Conservation (phyloP, 2,113 vertebrate genomes). For the Datnioides undecimradiatus region DNA sequence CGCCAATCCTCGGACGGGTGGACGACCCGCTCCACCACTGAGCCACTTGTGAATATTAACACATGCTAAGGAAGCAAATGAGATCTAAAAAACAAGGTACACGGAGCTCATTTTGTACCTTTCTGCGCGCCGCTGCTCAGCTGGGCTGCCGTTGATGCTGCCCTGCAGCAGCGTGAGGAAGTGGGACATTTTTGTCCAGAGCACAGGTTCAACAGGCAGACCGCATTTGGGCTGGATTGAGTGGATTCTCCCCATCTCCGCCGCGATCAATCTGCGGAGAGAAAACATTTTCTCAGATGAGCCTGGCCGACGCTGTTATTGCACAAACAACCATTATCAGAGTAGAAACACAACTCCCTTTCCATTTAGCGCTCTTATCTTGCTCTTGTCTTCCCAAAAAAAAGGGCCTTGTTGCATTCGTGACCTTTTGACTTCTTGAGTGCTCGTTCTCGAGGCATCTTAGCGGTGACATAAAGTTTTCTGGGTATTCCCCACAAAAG, state of each 20-base stretch:
- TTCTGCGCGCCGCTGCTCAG: slow-evolving; percentile 5
- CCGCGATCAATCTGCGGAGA: slow-evolving; percentile 80
- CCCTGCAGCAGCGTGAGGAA: slow-evolving; percentile 77
- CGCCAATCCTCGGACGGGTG: too few relatives aligned
- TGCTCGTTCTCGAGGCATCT: slow-evolving; percentile 43
- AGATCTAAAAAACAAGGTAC: background rate
- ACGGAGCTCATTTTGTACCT: slow-evolving; percentile 32
- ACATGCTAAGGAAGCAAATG: background rate
- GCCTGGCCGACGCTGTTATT: slow-evolving; percentile 53
- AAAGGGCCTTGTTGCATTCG: slow-evolving; percentile 43
- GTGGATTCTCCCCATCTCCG: slow-evolving; percentile 84
- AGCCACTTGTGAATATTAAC: too few relatives aligned
- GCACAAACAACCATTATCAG: slow-evolving; percentile 67
- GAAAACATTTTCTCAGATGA: slow-evolving; percentile 62
- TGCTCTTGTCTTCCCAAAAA: slow-evolving; percentile 35
- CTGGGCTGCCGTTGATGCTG: background rate
- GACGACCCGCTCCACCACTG: too few relatives aligned
- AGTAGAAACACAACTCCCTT: slow-evolving; percentile 68
- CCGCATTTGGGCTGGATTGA: slow-evolving; percentile 70
- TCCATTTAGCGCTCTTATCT: slow-evolving; percentile 72
- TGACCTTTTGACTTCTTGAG: slow-evolving; percentile 64
- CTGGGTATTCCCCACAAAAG: slow-evolving; percentile 33
- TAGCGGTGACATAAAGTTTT: slow-evolving; percentile 30
- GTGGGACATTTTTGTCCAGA: slow-evolving; percentile 82
- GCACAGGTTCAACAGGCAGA: slow-evolving; percentile 60